A percentile compares a stretch with the other conserved stretches of the same genome.
These are phyloP conservation scores for Stigmatopora argus DNA, from an alignment of 2,113 vertebrate species.

Conservation along the genomic window DNA sequence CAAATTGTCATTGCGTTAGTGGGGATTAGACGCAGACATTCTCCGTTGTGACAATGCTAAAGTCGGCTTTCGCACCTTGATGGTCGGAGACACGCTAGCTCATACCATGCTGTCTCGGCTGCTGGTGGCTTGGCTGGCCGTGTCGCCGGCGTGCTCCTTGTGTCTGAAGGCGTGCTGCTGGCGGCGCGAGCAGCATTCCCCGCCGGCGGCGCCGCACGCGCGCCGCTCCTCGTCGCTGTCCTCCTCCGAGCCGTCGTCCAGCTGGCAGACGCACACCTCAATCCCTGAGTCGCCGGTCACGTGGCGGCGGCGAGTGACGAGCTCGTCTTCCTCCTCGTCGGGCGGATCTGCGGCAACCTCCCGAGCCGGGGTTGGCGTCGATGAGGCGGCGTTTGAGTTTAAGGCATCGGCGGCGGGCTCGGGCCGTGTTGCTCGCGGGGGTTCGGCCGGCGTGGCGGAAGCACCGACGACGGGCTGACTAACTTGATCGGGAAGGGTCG, in stretches of 20 bases:
- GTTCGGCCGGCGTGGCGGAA: conserved; percentile 29
- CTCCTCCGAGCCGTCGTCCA: conserved; percentile 67
- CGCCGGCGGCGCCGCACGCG: conserved; percentile 51
- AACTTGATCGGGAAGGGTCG: conserved; percentile 25
- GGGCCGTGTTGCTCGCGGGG: conserved; percentile 13
- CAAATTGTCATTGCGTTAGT: conserved; percentile 29
- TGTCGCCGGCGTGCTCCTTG: conserved; percentile 50
- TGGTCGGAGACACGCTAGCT: conserved; percentile 36
- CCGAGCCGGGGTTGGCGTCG: conserved; percentile 18
- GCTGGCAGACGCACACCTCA: conserved; percentile 74
- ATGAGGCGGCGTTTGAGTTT: neutral
- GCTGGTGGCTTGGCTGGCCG: conserved; percentile 42
- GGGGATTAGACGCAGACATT: conserved; percentile 37
- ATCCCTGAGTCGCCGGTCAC: conserved; percentile 79
- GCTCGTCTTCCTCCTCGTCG: conserved; percentile 56
- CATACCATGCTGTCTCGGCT: conserved; percentile 69
- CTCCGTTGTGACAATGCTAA: conserved; percentile 32
- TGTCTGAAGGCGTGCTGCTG: conserved; percentile 49
- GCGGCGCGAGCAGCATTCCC: conserved; percentile 60
- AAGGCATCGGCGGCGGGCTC: neutral
- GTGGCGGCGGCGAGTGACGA: conserved; percentile 68
- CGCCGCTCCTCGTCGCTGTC: conserved; percentile 58
- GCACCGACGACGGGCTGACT: conserved; percentile 25
- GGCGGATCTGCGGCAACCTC: conserved; percentile 29
- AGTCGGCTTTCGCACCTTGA: conserved; percentile 27